Evolutionary conservation across 1,140 invertebrate species (phyloP), one percentile per base, ranked within the genome.

Genomic region (Coenobita brevimanus): DNA sequence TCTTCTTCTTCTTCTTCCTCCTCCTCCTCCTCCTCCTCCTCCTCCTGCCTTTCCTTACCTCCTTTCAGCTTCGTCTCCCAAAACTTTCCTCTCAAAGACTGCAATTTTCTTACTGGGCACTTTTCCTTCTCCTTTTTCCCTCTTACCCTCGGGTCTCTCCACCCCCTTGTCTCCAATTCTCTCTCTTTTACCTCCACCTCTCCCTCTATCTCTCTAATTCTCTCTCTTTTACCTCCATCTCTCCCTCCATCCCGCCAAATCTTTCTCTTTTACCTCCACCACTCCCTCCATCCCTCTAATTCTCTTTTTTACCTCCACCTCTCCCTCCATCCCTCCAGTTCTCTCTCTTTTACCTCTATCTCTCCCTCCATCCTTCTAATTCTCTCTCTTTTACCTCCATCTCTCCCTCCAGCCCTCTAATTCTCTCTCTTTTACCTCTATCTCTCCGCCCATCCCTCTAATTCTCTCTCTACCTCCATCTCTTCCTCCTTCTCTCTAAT

Each of bases 301-400:
- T 3, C 33, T 13, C 17, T 60, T 10, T 3, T 27, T 57, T 3
- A 36, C 46, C 30, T 46, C 15, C 6, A 6, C 21, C 30, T 43
- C 1, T 43, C 13, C 1, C 1, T 41, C 24, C 8, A 46, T 27
- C 36, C 2, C 13, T 4, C 0, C 33, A n/a, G 27, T 50, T 33
- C 76, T 57, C 17, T 67, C 62, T 67, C 79, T 64, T 27, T 69
- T 24, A 41, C 62, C 60, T 81, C 78, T 64, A 8, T 62, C 78
- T 62, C 78, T 62, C 79, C 30, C 57, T 24, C 62, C 46, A 10
- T 82, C 43, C 13, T 57, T 27, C 57, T 69, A 4, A 36, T n/a
- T 41, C 73, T 76, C 43, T 76, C 73, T 41, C 21, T 76, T 41
- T 41, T 0, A 24, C 33, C 8, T 17, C 21, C 43, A 10, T 50